Evolutionary conservation across 1,140 invertebrate genomes (phyloP), one percentile per base, ranked within the genome.

Genomic region (Octopus bimaculoides): DNA sequence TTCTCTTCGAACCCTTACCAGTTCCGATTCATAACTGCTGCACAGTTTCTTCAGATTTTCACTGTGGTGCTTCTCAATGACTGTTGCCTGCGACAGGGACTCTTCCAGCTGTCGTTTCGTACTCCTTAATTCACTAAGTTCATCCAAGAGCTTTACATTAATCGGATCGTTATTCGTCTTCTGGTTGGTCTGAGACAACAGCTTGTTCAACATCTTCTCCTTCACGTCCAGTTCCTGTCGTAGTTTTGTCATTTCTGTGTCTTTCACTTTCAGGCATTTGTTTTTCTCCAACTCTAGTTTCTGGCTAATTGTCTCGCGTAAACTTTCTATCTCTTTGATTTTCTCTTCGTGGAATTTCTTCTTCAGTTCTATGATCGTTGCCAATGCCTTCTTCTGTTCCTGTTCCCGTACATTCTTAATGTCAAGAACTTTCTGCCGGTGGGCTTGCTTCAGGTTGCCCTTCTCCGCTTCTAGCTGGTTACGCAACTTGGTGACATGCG

Each of bases 61-160:
- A 17, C 74, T 73, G 61, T 81, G 81, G 4, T 77, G 61, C 52
- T 82, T 77, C 66, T 84, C 82, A 0, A 82, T 81, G 4, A 54
- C 75, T 4, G 52, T 12, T n/a, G 81, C 79, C 17, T 54, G 20
- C 12, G 61, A 66, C 12, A 83, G 77, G 12, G 84, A 79, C 4
- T 83, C 83, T 75, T 83, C 82, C 75, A 85, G 79, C 71, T 83
- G 74, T 78, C 82, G 83, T 80, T 84, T 85, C 12, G 78, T 61
- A 7, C 54, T 66, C 52, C 81, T 77, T n/a, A 85, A 79, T 52
- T 83, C 83, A 52, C 77, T 79, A 41, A 84, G 74, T 52, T 84
- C 83, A 52, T 83, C 55, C 12, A 82, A 20, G 5, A 84, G 81
- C 56, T 81, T 79, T 6, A 54, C 69, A 74, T 81, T 82, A n/a